A percentile compares a stretch with the other conserved stretches of the same genome.
phyloP scores from a whole-genome alignment of 2,797 vertebrate species.

The Synanceia verrucosa region DNA sequence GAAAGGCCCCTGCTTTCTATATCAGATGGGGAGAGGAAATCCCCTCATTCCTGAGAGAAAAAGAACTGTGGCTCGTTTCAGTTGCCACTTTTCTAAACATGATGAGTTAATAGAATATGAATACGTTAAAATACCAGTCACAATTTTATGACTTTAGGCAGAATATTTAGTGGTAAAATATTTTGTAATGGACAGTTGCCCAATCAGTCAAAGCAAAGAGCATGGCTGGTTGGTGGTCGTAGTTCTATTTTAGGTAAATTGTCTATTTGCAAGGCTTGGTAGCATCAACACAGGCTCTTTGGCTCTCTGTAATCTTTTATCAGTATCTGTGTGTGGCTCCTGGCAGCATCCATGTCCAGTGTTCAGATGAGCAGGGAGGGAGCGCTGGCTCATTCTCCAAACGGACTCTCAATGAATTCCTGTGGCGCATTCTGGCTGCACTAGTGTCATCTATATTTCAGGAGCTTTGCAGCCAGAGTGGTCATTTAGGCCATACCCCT shows the following conservation, averaged over 20 bases:
- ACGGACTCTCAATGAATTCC: slow-evolving; percentile 66
- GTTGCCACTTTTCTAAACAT: not conserved
- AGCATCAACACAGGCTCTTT: not conserved
- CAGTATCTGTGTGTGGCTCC: slow-evolving; percentile 1
- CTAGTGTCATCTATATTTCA: slow-evolving; percentile 76
- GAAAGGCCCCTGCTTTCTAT: slow-evolving; percentile 52
- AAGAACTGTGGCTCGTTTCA: too few species aligned
- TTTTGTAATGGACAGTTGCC: not conserved
- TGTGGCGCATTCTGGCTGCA: slow-evolving; percentile 23
- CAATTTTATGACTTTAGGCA: too few species aligned
- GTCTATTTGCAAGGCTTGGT: not conserved
- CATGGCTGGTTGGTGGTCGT: not conserved
- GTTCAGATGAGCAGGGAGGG: slow-evolving; percentile 14
- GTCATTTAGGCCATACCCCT: slow-evolving; percentile 17
- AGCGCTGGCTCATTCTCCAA: slow-evolving; percentile 23
- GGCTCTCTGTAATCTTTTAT: slow-evolving; percentile 12
- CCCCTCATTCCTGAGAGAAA: slow-evolving; percentile 26
- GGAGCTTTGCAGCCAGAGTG: slow-evolving; percentile 40
- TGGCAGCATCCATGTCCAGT: slow-evolving; percentile 2
- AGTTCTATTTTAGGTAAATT: slow-evolving; percentile 1
- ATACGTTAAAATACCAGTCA: not conserved
- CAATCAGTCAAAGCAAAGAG: not conserved
- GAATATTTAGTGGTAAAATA: too few species aligned
- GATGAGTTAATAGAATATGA: not conserved
- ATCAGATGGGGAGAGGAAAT: slow-evolving; percentile 61